Conservation (phyloP, 2,113 vertebrate species). For the Takifugu bimaculatus region DNA sequence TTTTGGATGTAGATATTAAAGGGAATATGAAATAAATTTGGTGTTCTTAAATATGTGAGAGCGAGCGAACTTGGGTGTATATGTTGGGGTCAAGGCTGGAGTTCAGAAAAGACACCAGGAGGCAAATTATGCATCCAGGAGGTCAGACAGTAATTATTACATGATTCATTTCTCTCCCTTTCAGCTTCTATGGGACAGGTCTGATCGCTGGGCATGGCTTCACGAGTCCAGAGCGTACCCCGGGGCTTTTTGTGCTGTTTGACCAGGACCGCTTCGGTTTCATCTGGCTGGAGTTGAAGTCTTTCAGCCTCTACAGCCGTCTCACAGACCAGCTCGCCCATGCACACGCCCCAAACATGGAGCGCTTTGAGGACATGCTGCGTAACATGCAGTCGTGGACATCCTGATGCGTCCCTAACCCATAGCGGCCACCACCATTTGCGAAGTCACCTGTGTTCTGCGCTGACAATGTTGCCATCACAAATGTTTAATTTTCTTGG, state of each 20-base stretch:
- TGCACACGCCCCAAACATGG: conserved; percentile 81
- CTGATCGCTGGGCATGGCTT: conserved; percentile 95
- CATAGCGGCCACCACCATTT: conserved; percentile 28
- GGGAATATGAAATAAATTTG: no score
- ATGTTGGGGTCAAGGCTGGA: no score
- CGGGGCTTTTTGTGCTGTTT: conserved; percentile 90
- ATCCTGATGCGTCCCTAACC: conserved; percentile 75
- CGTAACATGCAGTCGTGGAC: conserved; percentile 92
- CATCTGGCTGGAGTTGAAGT: conserved; percentile 97
- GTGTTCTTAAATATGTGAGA: no score
- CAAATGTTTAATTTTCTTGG: not conserved
- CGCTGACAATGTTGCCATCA: conserved; percentile 6
- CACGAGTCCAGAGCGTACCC: conserved; percentile 92
- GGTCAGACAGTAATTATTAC: not conserved
- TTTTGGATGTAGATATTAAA: no score
- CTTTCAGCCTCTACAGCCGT: conserved; percentile 95
- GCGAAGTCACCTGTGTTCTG: conserved; percentile 43
- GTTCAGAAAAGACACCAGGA: no score
- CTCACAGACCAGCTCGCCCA: conserved; percentile 89
- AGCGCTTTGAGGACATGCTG: conserved; percentile 95
- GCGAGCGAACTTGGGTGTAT: no score
- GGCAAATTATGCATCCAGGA: no score
- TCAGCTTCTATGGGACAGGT: conserved; percentile 92
- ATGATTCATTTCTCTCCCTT: conserved; percentile 9
- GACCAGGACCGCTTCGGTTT: conserved; percentile 94